Evolutionary conservation across 2,113 vertebrate species (phyloP), one percentile per base, ranked within the genome.

Genomic region (Megaceryle maxima): DNA sequence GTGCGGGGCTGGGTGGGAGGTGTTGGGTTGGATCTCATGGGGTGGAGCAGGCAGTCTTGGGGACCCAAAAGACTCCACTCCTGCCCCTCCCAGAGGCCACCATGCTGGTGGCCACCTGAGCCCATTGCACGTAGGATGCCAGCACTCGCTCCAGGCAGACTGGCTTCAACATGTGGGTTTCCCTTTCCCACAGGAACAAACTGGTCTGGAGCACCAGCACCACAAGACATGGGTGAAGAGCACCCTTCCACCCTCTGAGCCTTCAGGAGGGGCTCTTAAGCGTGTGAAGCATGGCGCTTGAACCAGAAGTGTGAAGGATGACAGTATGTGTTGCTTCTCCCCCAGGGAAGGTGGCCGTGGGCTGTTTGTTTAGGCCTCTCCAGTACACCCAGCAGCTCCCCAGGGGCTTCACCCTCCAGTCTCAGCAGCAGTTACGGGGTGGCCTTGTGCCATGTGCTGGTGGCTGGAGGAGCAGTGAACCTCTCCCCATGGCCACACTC

Each of bases 281-380:
- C 6, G 8, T 3, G 19, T 14, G 11, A 28, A 31, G 17, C 25
- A 12, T 0, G 0, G 28, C 2, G 18, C 43, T 86, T 39, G 67
- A 25, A 3, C 43, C 25, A 15, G 25, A 12, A 31, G 3, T 6
- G 43, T n/a, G 31, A 7, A 22, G 1, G 0, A 4, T n/a, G 51
- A 5, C 43, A 35, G 1, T 3, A 19, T 3, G 20, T 51, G 46
- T 75, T 72, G 60, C 75, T 17, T 46, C 51, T 62, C 9, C 28
- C 22, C 10, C 0, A 1, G 31, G 70, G 25, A 35, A 8, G 31
- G 19, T 1, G 15, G 13, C 46, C 0, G 0, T 1, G 3, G 44
- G 31, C 41, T 29, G n/a, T 31, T 44, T 0, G 5, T 41, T 74
- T 22, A 24, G 51, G 22, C 46, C 33, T 75, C 29, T 35, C 20